These are phyloP conservation scores for Sarcophilus harrisii DNA, from an alignment of 2,797 vertebrate species.

Conservation along the genomic window DNA sequence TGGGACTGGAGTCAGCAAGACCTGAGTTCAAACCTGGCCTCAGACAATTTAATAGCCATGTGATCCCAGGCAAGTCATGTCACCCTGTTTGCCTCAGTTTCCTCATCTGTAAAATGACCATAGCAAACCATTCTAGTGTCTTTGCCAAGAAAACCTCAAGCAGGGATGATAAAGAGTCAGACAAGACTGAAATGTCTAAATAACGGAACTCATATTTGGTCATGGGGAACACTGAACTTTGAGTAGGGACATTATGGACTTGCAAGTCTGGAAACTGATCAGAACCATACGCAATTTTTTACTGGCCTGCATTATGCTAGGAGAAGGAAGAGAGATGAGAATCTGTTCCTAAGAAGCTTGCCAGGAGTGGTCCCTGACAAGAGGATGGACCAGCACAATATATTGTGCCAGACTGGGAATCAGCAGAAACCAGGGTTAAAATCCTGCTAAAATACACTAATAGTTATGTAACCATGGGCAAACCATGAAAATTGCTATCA, in stretches of 20 bases:
- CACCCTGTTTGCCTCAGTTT: not conserved
- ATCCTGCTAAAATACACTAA: not conserved
- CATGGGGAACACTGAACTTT: not conserved
- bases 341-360: not conserved
- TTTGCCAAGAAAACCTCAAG: not conserved
- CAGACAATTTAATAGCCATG: not conserved
- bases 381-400: not conserved
- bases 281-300: not conserved
- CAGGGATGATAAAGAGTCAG: not conserved
- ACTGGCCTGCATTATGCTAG: not conserved
- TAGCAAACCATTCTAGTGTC: not conserved
- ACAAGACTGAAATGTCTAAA: not conserved
- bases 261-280: not conserved
- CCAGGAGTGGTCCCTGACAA: not conserved
- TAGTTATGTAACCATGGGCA: not conserved
- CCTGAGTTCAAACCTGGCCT: not conserved
- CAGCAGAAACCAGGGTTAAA: not conserved
- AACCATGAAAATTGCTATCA: not conserved
- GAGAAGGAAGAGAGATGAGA: not conserved
- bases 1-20: too few species aligned
- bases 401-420: not conserved
- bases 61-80: not conserved
- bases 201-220: not conserved
- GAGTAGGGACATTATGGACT: not conserved
- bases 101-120: not conserved